Evolutionary conservation across 2,113 vertebrate species (phyloP), one percentile per base, ranked within the genome.

Genomic region (Dicentrarchus labrax): DNA sequence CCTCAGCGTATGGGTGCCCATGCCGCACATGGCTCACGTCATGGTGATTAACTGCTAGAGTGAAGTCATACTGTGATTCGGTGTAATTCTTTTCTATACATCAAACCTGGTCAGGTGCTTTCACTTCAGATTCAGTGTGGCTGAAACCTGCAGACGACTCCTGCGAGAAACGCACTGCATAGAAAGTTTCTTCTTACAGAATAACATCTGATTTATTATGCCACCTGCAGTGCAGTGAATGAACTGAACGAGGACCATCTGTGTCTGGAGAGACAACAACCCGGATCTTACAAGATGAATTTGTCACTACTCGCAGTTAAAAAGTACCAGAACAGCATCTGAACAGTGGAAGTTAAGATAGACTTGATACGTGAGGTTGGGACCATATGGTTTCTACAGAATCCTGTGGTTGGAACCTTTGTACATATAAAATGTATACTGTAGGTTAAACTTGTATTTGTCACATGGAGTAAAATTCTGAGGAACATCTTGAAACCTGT

Each of bases 1-100:
- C 97, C 98, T 80, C 97, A 98, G 93, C 95, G 97, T 84, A 99
- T 99, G 97, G 98, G 97, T 2, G 98, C 97, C 66, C 98, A 98
- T 2, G 96, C 97, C 1, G 96, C 97, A 36, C 94, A 93, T 1
- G 92, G 90, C 0, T 93, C 96, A 19, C 97, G 97, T 54, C 97
- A 97, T 80, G 96, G 94, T 57, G 97, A 94, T 73, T 97, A 92
- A 80, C 39, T 2, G 50, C 74, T 17, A 1, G 16, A 38, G 56
- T 59, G 60, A 76, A 71, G 53, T 59, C 4, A 7, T 24, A 43
- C 60, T 80, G 77, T 60, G 19, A 68, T 77, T 65, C 38, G 45
- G 19, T 57, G 30, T 88, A 12, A 45, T 81, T 71, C 17, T 67
- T 76, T 70, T 69, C n/a, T 54, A 69, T 41, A 0, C 15, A 16